Evolutionary conservation across 2,113 vertebrate genomes (phyloP).

Genomic region (Phalacrocorax pelagicus): DNA sequence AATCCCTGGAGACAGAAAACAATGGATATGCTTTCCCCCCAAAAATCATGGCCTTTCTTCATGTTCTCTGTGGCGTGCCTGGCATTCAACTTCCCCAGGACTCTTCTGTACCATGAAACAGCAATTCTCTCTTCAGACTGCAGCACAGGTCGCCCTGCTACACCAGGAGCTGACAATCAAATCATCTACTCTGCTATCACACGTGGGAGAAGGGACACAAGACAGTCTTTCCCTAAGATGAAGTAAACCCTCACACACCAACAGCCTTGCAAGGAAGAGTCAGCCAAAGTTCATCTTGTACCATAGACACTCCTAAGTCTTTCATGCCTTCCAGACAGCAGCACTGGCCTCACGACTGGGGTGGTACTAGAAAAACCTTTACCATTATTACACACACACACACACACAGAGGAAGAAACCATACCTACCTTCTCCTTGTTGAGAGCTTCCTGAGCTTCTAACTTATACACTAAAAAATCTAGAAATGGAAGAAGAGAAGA

Average conservation of each 20-base stretch:
- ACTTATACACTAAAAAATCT: constrained; percentile 78
- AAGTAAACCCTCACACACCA: not conserved
- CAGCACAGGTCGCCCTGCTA: not conserved
- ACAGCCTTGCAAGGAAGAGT: not conserved
- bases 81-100: not conserved
- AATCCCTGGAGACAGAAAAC: not conserved
- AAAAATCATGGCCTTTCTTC: not conserved
- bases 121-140: not conserved
- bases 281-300: not conserved
- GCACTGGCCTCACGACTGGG: accelerated
- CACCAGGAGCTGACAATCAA: not conserved
- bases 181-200: not conserved
- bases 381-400: not conserved
- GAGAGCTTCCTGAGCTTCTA: constrained; percentile 77
- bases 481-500: not conserved
- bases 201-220: not conserved
- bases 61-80: not conserved
- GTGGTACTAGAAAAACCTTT: not conserved
- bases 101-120: not conserved
- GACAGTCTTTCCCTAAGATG: not conserved
- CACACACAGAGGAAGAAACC: not conserved
- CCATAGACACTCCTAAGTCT: not conserved
- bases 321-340: not conserved
- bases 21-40: not conserved
- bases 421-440: constrained; percentile 76